Evolutionary conservation across 2,797 vertebrate genomes (phyloP), one percentile per base, ranked within the genome.

Genomic region (Melanotaenia boesemani): DNA sequence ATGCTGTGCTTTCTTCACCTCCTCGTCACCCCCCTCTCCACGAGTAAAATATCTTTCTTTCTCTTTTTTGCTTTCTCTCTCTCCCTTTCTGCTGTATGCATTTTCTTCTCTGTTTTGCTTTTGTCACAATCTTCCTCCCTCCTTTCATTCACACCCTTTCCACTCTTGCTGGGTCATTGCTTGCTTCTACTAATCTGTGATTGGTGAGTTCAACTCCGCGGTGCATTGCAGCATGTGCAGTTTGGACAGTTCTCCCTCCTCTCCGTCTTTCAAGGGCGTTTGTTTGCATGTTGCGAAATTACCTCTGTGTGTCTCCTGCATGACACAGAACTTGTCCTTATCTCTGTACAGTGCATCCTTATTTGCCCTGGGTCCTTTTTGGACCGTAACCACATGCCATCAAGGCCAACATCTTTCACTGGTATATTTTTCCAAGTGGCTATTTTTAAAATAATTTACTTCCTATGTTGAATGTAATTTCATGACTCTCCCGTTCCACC

Each of bases 141-240:
- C 70, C 76, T 76, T 46, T 36, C 69, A 44, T 52, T 64, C 61
- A 69, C 72, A 61, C 68, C 67, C 56, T 46, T 65, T 75, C 57
- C 77, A 52, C 77, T 83, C 94, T 50, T 94, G 95, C 95, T 96
- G 97, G 95, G 94, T 96, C 96, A 91, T 94, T 94, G 93, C 96
- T 97, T 96, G 95, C 95, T 96, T 94, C 96, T 96, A 94, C 96
- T 95, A 96, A 96, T 95, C 94, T 96, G 94, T 95, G 92, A 94
- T 96, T 96, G 98, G 98, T 99, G 97, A 99, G 97, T 99, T 96
- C 65, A 82, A 76, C 77, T 72, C 75, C 46, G 63, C 84, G 74
- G 77, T 81, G 85, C 75, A 81, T 86, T 76, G 80, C 87, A 71
- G 91, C 91, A 93, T 93, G 90, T 79, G 85, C 87, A 82, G 62